Conservation (phyloP, 2,888 invertebrate genomes). For the Sepiola atlantica region DNA sequence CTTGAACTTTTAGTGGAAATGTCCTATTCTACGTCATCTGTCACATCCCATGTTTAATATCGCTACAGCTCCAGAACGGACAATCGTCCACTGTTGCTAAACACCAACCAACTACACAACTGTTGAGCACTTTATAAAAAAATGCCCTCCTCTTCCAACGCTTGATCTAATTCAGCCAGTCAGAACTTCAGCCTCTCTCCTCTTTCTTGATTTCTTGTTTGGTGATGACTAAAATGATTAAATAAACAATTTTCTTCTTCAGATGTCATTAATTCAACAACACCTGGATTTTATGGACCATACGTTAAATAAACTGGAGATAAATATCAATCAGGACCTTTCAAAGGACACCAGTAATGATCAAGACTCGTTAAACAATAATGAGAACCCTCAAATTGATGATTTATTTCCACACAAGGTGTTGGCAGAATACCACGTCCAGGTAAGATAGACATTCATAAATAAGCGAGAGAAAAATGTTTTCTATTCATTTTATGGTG, state of each 20-base stretch:
- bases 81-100: too few species aligned
- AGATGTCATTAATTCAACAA: conserved; percentile 61
- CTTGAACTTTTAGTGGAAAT: too few species aligned
- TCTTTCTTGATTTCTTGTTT: too few species aligned
- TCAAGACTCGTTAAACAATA: conserved; percentile 53
- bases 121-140: too few species aligned
- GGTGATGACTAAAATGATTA: neutral
- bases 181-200: too few species aligned
- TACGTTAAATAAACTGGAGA: conserved; percentile 63
- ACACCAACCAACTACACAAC: too few species aligned
- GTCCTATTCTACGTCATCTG: too few species aligned
- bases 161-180: too few species aligned
- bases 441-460: conserved; percentile 54
- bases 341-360: conserved; percentile 44
- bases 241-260: neutral
- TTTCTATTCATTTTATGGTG: neutral
- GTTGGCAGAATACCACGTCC: conserved; percentile 55
- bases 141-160: too few species aligned
- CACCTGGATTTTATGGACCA: conserved; percentile 68
- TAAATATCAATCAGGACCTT: conserved; percentile 53
- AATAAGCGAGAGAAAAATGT: neutral
- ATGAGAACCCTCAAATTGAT: conserved; percentile 46
- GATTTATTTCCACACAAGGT: conserved; percentile 51
- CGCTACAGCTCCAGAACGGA: too few species aligned
- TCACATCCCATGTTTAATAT: too few species aligned